phyloP scores from a whole-genome alignment of 2,113 vertebrate species.

The Morone chrysops region DNA sequence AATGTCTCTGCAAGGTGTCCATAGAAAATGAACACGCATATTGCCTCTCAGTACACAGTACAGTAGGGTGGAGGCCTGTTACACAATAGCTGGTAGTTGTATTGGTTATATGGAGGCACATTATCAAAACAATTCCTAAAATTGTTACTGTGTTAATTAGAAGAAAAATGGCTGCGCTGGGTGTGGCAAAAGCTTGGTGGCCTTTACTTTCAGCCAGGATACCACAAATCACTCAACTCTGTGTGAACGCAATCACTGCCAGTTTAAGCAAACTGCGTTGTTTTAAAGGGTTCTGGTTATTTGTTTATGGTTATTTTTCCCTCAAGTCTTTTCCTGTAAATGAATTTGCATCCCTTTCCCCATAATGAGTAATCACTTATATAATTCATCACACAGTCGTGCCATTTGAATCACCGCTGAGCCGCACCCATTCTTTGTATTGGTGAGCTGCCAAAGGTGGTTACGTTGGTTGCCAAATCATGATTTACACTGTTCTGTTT shows the following conservation, averaged over 20 bases:
- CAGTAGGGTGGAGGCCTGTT: constrained; percentile 7
- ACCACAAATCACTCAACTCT: neutral
- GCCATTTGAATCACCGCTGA: constrained; percentile 48
- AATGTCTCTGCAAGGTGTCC: constrained; percentile 18
- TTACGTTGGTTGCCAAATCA: constrained; percentile 58
- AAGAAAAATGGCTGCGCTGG: constrained; percentile 23
- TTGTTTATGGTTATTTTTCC: constrained; percentile 41
- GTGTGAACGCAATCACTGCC: constrained; percentile 38
- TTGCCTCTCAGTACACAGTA: neutral
- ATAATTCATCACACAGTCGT: constrained; percentile 58
- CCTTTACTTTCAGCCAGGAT: constrained; percentile 10
- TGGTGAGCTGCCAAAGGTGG: constrained; percentile 66
- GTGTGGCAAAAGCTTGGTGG: constrained; percentile 27
- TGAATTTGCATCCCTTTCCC: constrained; percentile 49
- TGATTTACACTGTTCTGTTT: constrained; percentile 51
- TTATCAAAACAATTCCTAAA: constrained; percentile 33
- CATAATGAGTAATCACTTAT: constrained; percentile 63
- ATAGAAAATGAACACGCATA: neutral
- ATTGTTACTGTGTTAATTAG: constrained; percentile 35
- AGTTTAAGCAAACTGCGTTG: constrained; percentile 19
- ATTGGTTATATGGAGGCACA: constrained; percentile 1
- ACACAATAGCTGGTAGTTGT: neutral
- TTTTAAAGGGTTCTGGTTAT: constrained; percentile 23
- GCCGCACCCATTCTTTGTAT: constrained; percentile 64
- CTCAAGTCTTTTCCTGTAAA: constrained; percentile 43